phyloP scores from a whole-genome alignment of 2,797 vertebrate genomes.

The Arnoldichthys spilopterus region DNA sequence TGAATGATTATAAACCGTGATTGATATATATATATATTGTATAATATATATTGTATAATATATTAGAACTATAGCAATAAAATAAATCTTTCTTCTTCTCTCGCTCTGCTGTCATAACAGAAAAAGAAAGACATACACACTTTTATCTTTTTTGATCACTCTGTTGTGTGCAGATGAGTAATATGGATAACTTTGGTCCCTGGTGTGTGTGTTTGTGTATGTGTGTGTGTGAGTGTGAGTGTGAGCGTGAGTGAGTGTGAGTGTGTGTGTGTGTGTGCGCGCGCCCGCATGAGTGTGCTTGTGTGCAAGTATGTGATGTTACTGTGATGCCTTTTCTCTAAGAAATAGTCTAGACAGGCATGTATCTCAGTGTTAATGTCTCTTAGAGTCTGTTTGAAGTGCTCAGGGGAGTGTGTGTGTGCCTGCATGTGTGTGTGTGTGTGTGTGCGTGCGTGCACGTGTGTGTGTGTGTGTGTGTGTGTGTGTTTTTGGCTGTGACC shows the following conservation, averaged over 20 bases:
- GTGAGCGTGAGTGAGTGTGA: background rate
- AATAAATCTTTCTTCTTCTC: too few species aligned
- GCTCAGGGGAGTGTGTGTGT: conserved; percentile 32
- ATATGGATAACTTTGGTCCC: conserved; percentile 25
- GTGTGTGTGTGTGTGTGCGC: conserved; percentile 24
- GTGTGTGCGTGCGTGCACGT: too few species aligned
- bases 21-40: too few species aligned
- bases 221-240: background rate
- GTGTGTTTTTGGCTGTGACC: conserved; percentile 42
- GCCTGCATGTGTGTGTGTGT: conserved; percentile 17
- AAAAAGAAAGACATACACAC: background rate
- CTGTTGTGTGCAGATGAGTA: conserved; percentile 20
- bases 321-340: conserved; percentile 45
- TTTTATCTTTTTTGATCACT: background rate
- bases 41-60: too few species aligned
- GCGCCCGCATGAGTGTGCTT: background rate
- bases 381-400: conserved; percentile 48
- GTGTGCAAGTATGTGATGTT: conserved; percentile 19
- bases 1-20: too few species aligned
- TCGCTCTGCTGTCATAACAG: background rate
- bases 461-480: conserved; percentile 26
- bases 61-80: too few species aligned
- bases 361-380: conserved; percentile 51
- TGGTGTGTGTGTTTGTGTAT: conserved; percentile 6
- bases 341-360: conserved; percentile 46